Evolutionary conservation across 2,113 vertebrate genomes (phyloP), one percentile per base, ranked within the genome.

Genomic region (Planiliza haematocheilus): DNA sequence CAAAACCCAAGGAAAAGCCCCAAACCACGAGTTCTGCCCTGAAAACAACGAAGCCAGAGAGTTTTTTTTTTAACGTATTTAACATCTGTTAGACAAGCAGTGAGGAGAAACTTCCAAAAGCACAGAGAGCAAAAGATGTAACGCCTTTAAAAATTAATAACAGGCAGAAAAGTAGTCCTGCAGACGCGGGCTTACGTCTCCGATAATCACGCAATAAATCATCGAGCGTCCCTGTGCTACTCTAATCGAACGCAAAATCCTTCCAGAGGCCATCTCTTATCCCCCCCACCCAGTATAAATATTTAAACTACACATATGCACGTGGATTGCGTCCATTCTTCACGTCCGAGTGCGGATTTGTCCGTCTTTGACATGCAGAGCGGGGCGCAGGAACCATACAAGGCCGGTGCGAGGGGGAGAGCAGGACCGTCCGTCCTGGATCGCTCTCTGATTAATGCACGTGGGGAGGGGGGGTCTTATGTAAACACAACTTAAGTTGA

Each of bases 371-470:
- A 70, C 36, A 45, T 13, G 51, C 10, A 45, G 30, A 8, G 13
- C 57, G 57, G 36, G 52, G 61, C 24, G 24, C n/a, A 30, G 36
- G 42, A 74, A 36, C 34, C 61, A 60, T 20, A 61, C 57, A 64
- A 58, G 17, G 66, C 42, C 6, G 14, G 50, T 51, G 39, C 7
- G 2, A 70, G 68, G 62, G 72, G 60, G 83, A 11, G 48, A 76
- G n/a, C 13, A 8, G 68, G 59, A 68, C 49, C 67, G 70, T 66
- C 77, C 70, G 53, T 30, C 24, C 24, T 20, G 51, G 58, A 39
- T 55, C 51, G 45, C 39, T 17, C 36, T 46, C 66, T 84, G 84
- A 88, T 85, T 69, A 79, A 89, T 74, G 71, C 24, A 3, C 24
- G 57, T 4, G 10, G 49, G 0, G 4, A 5, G 43, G 34, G 41